A percentile compares a stretch with the other conserved stretches of the same genome.
These are phyloP conservation scores for Bombyx huttoni DNA, from an alignment of 2,888 invertebrate species.

Conservation along the genomic window DNA sequence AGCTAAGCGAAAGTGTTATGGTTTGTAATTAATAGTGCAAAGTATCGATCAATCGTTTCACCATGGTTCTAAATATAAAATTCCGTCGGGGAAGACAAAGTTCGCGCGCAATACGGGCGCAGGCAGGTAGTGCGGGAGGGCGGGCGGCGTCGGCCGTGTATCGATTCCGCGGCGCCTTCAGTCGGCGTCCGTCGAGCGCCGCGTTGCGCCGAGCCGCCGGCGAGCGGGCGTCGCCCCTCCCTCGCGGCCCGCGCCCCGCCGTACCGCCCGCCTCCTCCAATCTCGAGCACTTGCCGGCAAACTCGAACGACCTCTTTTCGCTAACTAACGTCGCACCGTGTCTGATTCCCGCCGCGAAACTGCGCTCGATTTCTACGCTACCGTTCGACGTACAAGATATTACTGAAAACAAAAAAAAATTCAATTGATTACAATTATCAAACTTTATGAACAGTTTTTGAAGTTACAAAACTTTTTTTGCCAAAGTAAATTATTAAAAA, in stretches of 20 bases:
- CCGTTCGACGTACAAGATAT: constrained; percentile 3
- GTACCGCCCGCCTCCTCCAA: constrained; percentile 27
- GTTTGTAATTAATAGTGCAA: constrained; percentile 62
- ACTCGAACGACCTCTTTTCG: constrained; percentile 69
- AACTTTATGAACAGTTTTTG: not conserved
- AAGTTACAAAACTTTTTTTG: not conserved
- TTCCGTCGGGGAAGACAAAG: constrained; percentile 68
- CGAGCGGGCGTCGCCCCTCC: constrained; percentile 55
- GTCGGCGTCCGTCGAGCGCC: constrained; percentile 70
- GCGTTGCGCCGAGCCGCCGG: constrained; percentile 66
- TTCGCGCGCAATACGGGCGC: constrained; percentile 70
- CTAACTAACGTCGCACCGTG: constrained; percentile 65
- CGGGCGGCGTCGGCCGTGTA: constrained; percentile 50
- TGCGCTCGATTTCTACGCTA: constrained; percentile 44
- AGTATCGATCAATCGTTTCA: constrained; percentile 70
- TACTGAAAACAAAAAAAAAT: not conserved
- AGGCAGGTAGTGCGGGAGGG: constrained; percentile 32
- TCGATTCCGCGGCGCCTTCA: constrained; percentile 67
- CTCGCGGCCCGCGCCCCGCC: constrained; percentile 34
- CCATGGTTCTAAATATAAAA: constrained; percentile 72
- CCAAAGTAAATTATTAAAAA: not conserved
- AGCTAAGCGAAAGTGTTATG: constrained; percentile 41
- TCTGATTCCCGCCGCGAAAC: constrained; percentile 60
- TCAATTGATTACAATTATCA: not conserved
- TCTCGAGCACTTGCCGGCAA: constrained; percentile 61